A percentile compares a stretch with the other conserved stretches of the same genome.
Conservation (phyloP, 2,888 invertebrate genomes). For the Ectropis crepuscularia region DNA sequence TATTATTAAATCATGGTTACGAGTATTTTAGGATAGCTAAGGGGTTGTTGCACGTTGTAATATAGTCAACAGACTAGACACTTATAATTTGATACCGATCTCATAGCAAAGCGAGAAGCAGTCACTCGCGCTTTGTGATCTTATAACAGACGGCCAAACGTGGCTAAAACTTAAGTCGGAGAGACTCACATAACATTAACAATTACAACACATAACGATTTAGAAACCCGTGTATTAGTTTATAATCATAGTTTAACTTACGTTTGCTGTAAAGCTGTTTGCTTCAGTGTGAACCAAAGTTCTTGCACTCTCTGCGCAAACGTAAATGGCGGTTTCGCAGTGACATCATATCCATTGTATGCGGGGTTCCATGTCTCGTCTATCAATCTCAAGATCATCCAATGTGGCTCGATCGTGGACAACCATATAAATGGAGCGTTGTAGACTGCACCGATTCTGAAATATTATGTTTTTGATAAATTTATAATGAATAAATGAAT, state of each 20-base stretch:
- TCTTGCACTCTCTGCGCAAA: constrained; percentile 57
- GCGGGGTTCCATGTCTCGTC: constrained; percentile 52
- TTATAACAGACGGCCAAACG: too few species aligned
- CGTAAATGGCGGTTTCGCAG: constrained; percentile 49
- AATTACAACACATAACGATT: too few species aligned
- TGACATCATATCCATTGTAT: constrained; percentile 34
- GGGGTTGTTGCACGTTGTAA: too few species aligned
- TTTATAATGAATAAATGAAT: neutral
- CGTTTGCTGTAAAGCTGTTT: constrained; percentile 27
- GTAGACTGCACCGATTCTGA: constrained; percentile 48
- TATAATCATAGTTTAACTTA: constrained; percentile 34
- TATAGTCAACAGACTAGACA: too few species aligned
- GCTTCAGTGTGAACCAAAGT: constrained; percentile 44
- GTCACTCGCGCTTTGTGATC: too few species aligned
- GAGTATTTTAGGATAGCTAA: too few species aligned
- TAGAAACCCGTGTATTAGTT: too few species aligned
- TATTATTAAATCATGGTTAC: too few species aligned
- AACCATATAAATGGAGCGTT: constrained; percentile 54
- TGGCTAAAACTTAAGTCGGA: too few species aligned
- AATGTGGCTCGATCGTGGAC: constrained; percentile 47
- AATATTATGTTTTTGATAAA: constrained; percentile 16
- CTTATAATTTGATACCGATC: too few species aligned
- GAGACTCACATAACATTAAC: too few species aligned
- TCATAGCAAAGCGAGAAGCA: too few species aligned
- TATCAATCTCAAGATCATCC: constrained; percentile 44